A percentile compares a stretch with the other conserved stretches of the same genome.
Conservation (phyloP, 2,797 vertebrate species). For the Tadarida brasiliensis region DNA sequence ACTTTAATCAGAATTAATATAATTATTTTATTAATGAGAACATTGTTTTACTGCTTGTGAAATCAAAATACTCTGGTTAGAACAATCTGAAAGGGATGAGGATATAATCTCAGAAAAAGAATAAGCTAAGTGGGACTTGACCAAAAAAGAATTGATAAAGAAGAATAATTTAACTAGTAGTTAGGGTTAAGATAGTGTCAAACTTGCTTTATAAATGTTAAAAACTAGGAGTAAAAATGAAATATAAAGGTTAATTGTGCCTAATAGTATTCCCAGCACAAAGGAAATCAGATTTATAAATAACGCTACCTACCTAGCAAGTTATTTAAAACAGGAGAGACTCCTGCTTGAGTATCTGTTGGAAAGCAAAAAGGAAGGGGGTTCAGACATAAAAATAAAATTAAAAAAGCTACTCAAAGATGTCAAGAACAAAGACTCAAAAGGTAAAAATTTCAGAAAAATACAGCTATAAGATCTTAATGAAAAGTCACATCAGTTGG, state of each 20-base stretch:
- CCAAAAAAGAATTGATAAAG: background rate
- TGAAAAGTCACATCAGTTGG: background rate
- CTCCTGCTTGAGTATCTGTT: background rate
- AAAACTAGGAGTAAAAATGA: background rate
- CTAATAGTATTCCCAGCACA: background rate
- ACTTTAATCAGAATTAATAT: background rate
- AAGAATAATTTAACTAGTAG: slow-evolving; percentile 45
- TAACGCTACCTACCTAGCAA: background rate
- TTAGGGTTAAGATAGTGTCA: background rate
- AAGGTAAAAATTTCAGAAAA: background rate
- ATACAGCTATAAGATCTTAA: background rate
- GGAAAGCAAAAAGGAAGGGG: slow-evolving; percentile 1
- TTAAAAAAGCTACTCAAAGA: slow-evolving; percentile 14
- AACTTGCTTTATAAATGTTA: background rate
- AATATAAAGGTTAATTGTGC: slow-evolving; percentile 8
- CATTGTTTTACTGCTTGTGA: slow-evolving; percentile 31
- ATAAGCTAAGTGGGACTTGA: background rate
- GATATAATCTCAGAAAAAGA: background rate
- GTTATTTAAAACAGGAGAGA: slow-evolving; percentile 19
- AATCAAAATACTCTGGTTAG: slow-evolving; percentile 23
- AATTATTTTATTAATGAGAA: slow-evolving; percentile 15
- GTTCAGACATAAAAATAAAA: slow-evolving; percentile 10
- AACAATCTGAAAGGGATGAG: background rate
- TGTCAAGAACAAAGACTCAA: background rate
- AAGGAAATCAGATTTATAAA: slow-evolving; percentile 40